Percentiles rank a stretch among this genome's conserved stretches.
phyloP scores from a whole-genome alignment of 2,797 vertebrate species.

The Mus caroli region DNA sequence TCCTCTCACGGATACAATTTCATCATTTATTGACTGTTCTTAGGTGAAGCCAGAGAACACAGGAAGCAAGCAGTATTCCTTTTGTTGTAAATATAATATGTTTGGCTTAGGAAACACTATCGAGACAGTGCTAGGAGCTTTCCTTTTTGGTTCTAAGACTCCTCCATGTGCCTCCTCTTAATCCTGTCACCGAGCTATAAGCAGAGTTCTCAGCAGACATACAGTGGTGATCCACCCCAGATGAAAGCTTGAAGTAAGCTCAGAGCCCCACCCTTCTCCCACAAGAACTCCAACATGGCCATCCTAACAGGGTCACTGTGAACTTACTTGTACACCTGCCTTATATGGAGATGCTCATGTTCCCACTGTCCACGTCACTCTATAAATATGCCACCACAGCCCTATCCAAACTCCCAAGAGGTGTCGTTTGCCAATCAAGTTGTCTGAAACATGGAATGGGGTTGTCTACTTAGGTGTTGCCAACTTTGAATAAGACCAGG shows the following conservation, averaged over 20 bases:
- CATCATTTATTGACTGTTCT: neutral
- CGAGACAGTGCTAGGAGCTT: rapidly evolving
- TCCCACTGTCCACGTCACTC: neutral
- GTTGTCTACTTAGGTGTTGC: neutral
- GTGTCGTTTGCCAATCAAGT: neutral
- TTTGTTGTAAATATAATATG: neutral
- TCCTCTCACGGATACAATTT: neutral
- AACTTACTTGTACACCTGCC: neutral
- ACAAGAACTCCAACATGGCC: neutral
- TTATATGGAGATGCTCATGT: neutral
- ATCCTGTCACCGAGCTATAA: neutral
- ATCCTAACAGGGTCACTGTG: rapidly evolving
- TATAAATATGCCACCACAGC: neutral
- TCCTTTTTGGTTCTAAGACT: neutral
- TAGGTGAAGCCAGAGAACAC: neutral
- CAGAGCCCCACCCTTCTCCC: rapidly evolving
- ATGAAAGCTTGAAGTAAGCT: neutral
- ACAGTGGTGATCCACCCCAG: neutral
- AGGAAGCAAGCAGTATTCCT: neutral
- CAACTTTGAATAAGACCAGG: neutral
- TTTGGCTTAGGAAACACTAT: neutral
- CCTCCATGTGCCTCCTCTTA: neutral
- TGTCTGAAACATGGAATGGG: neutral
- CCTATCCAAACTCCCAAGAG: neutral
- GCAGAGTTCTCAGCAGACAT: neutral